Evolutionary conservation across 2,888 invertebrate genomes (phyloP), one percentile per base, ranked within the genome.

Genomic region (Andrena bicolor): DNA sequence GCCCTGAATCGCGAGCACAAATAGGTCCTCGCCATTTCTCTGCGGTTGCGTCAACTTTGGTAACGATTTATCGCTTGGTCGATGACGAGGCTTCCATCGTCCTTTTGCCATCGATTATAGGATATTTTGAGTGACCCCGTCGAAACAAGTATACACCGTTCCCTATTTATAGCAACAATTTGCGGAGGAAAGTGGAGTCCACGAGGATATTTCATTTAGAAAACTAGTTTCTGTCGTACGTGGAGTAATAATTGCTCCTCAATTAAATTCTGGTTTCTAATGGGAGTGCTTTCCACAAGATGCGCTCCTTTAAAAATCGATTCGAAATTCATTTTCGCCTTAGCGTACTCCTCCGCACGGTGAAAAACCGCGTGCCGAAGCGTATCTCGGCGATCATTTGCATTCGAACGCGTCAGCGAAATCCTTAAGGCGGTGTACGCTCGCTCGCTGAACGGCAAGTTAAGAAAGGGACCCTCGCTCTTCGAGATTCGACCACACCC

Each of bases 401-500:
- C 70, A 79, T 79, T 77, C n/a, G 70, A 77, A 70, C 76, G 79
- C 65, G 65, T 80, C 80, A 79, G 80, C 80, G 49, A 63, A 68
- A 68, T 72, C 63, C n/a, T 71, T 20, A n/a, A 51, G 70, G 58
- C 69, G 60, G 65, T 35, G 32, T 41, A 35, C 51, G 48, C 41
- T 65, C 56, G 20, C 28, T 26, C 26, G 32, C 1, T 26, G 51
- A 61, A 77, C n/a, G 68, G 2, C 30, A 66, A 51, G 49, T 61
- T 70, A 76, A 41, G 64, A 81, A 69, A 83, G 71, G 49, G 48
- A 66, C 74, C 77, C 71, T 73, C 74, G 72, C 61, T 75, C 56
- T 64, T 49, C 63, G 73, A 80, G 80, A 66, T 73, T 82, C 85
- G 72, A 76, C 84, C 83, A 79, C 78, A 85, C 83, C 74, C 89